Evolutionary conservation across 2,888 invertebrate genomes (phyloP), one percentile per base, ranked within the genome.

Genomic region (Sinodicranocentrus sp.): DNA sequence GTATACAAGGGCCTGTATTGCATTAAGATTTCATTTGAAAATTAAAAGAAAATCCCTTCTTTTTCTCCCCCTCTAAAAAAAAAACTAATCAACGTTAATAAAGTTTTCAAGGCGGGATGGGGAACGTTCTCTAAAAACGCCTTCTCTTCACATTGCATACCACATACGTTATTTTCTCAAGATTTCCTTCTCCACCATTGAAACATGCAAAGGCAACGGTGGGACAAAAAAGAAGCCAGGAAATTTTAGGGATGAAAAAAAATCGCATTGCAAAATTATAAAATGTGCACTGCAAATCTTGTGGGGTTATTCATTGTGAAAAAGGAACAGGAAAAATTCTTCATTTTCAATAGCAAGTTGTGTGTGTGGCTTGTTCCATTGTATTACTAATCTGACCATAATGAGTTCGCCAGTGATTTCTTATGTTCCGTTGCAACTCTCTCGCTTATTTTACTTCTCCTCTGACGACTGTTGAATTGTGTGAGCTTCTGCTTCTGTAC

Each of bases 351-450:
- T 28, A 48, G 23, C 59, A 73, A 71, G 21, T 21, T 17, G 54
- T 54, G 23, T 48, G n/a, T 48, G 33, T 33, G 33, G 13, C 25
- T 54, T 54, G 23, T 48, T 33, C 25, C 13, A 72, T 43, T 43
- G 72, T 15, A 48, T n/a, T 76, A 23, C 65, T 65, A 75, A 61
- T 73, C 61, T 76, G 28, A 52, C 44, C 76, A 76, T 67, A 76
- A 76, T 76, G 76, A 76, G 65, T 76, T 33, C 48, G 13, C 48
- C 26, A 33, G 76, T 65, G 75, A 61, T 61, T 44, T 63, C 17
- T 61, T 63, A 17, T 23, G 17, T 57, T 33, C 23, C 26, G 17
- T 17, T 75, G 52, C 52, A 65, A 67, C 15, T 15, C 15, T n/a
- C 13, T 52, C 5, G 52, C 52, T 8, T 52, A n/a, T n/a, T n/a